A percentile compares a stretch with the other conserved stretches of the same genome.
phyloP scores from a whole-genome alignment of 2,797 vertebrate species.

The Hippoglossus hippoglossus region DNA sequence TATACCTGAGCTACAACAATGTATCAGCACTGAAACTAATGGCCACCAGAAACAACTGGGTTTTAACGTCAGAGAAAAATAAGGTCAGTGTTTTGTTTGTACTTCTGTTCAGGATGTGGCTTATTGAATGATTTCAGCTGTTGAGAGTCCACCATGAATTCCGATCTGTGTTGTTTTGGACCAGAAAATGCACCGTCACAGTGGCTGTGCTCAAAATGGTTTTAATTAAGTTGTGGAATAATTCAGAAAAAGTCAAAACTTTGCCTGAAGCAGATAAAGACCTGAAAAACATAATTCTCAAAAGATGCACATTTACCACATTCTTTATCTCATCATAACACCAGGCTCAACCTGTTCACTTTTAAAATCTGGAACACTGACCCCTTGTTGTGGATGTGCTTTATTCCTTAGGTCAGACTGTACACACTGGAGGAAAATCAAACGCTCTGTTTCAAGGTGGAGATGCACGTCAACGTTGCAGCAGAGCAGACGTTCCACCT shows the following conservation, averaged over 20 bases:
- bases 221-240: conserved; percentile 25
- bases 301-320: not conserved
- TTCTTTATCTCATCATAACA: too few species aligned
- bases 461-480: conserved; percentile 85
- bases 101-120: conserved; percentile 13
- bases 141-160: conserved; percentile 22
- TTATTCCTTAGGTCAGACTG: conserved; percentile 85
- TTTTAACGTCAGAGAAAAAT: conserved; percentile 88
- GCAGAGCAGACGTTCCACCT: conserved; percentile 89
- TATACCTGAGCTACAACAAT: conserved; percentile 98
- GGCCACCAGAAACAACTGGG: conserved; percentile 91
- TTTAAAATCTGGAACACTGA: conserved; percentile 13
- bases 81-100: conserved; percentile 84
- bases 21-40: conserved; percentile 94
- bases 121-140: conserved; percentile 45
- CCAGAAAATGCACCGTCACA: conserved; percentile 12
- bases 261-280: not conserved
- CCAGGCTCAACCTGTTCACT: not conserved
- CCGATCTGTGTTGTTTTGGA: conserved; percentile 23
- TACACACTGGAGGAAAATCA: conserved; percentile 95
- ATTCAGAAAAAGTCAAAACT: conserved; percentile 4
- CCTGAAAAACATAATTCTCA: not conserved
- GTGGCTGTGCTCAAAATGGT: conserved; percentile 16
- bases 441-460: conserved; percentile 92
- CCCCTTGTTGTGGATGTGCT: conserved; percentile 22